Base-by-base conservation (phyloP, 2,113 vertebrate species). In the Pseudorasbora parva region DNA sequence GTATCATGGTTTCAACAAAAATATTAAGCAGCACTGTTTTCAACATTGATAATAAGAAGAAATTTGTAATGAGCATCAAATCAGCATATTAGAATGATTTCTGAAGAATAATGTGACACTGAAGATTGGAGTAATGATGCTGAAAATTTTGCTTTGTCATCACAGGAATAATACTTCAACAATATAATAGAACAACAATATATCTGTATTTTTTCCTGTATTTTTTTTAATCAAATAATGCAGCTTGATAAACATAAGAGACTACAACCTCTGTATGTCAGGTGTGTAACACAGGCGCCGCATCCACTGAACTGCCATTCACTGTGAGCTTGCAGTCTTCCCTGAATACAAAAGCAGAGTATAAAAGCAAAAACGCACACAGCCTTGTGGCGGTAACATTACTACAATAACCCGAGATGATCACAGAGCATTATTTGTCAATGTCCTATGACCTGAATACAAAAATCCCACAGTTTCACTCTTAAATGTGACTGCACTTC, bases 351-450 rank as follows among this genome's bases (percentile, higher is more conserved):
- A 37, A 43, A 21, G 23, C 59, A 64, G 41, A 43, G 43, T 49
- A 60, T 21, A 57, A 56, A 33, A 79, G 47, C 11, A 30, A n/a
- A 80, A 25, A 43, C 6, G 33, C 76, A 73, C 51, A 43, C 3
- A 66, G 49, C 80, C 47, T 9, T 81, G 68, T 49, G 41, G 41
- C 54, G 15, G 62, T 17, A 23, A 17, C 30, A 51, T 64, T 74
- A 33, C 41, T 17, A 64, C 77, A 79, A 79, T 30, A 30, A 68
- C 78, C 45, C 2, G 14, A 47, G 23, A 76, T 43, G 62, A 60
- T 75, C 60, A 82, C 17, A 75, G 5, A 45, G 77, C 69, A 73
- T 80, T 64, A 75, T 56, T 59, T 56, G n/a, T 59, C 37, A 66
- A 37, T 79, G 41, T 43, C 30, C 75, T 83, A 68, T 56, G 54